Evolutionary conservation across 2,888 invertebrate species (phyloP), one percentile per base, ranked within the genome.

Genomic region (Sarcophaga carnaria): DNA sequence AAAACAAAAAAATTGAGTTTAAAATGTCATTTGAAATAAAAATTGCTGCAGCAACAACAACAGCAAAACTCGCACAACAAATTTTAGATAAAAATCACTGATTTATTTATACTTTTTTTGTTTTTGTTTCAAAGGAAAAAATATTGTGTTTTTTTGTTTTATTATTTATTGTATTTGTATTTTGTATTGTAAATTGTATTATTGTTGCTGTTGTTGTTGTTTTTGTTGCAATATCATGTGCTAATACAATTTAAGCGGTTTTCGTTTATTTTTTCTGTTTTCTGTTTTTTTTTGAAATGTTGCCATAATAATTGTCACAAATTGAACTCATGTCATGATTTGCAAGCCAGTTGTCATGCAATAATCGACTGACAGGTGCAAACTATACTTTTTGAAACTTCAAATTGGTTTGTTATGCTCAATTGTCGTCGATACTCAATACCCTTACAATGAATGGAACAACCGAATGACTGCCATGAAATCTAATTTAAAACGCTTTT

Each of bases 221-320:
- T 72, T 14, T 25, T 71, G 69, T 59, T 79, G n/a, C 62, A 66
- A 75, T 82, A 67, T 86, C 83, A 87, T 79, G 69, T 70, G 70
- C 79, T 80, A 84, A 84, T 84, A 80, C 64, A 84, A 45, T 84
- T 80, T 84, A 85, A 80, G 78, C 74, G 54, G 54, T 82, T 79
- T 82, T 82, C 75, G 89, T 85, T 66, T 37, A 66, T 37, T 80
- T 37, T 80, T 88, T 90, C 1, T 6, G 89, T 84, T 64, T 20
- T 20, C 20, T 0, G 0, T 20, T 37, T 71, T 49, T 85, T 49
- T 85, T 89, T 91, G 90, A 91, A 91, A 91, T 91, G 91, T 91
- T 91, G 91, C 91, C 91, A 91, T 89, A 91, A 91, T 91, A 91
- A 91, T 91, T 91, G 91, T 91, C 91, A 91, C 91, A 91, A 91